phyloP scores from a whole-genome alignment of 2,888 invertebrate species.

The Mechanitis mazaeus region DNA sequence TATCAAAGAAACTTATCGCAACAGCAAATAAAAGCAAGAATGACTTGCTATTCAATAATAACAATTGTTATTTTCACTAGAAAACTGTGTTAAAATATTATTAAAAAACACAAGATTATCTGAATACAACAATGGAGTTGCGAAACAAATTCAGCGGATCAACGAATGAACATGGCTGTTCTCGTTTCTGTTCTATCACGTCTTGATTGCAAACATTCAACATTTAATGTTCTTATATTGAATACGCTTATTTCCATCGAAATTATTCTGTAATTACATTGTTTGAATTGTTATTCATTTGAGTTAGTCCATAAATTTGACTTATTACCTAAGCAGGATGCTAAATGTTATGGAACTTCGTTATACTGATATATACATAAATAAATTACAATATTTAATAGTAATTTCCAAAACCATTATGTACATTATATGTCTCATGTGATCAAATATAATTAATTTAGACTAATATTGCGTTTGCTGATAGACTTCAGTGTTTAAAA shows the following conservation, averaged over 20 bases:
- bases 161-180: neutral
- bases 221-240: too few relatives aligned
- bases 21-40: too few relatives aligned
- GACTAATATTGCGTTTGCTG: too few relatives aligned
- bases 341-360: neutral
- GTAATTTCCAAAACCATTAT: neutral
- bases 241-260: too few relatives aligned
- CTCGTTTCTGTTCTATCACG: neutral
- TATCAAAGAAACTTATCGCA: too few relatives aligned
- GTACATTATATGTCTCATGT: neutral
- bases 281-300: too few relatives aligned
- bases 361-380: neutral
- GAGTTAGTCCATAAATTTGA: too few relatives aligned
- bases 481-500: too few relatives aligned
- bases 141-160: neutral
- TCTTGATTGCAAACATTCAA: too few relatives aligned
- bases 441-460: neutral
- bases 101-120: neutral
- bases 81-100: neutral
- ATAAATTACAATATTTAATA: neutral
- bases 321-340: neutral
- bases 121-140: neutral
- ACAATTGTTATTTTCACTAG: neutral
- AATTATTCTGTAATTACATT: too few relatives aligned
- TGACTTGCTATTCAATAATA: too few relatives aligned